These are phyloP conservation scores for Podiceps cristatus DNA, from an alignment of 2,113 vertebrate genomes.

Conservation along the genomic window DNA sequence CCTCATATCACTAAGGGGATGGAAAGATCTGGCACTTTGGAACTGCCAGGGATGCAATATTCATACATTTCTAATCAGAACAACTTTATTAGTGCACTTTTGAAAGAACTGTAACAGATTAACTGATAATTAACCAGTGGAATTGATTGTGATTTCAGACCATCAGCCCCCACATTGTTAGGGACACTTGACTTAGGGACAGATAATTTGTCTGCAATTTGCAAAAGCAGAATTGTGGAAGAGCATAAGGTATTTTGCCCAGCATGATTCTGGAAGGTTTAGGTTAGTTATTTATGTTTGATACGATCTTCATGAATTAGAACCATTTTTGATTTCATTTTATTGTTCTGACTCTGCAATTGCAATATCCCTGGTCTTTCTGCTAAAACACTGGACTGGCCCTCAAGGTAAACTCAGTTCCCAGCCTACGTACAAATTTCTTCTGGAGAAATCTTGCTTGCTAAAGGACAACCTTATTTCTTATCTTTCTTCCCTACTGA, in stretches of 20 bases:
- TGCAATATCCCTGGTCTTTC: background rate
- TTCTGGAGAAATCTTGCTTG: background rate
- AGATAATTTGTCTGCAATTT: constrained; percentile 44
- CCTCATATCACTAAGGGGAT: background rate
- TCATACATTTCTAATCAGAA: constrained; percentile 66
- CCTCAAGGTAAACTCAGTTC: background rate
- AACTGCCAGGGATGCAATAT: constrained; percentile 59
- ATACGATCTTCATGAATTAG: background rate
- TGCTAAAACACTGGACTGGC: background rate
- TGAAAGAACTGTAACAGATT: constrained; percentile 63
- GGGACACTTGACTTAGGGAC: background rate
- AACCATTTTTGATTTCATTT: background rate
- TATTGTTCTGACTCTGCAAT: background rate
- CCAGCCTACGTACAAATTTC: rapidly evolving
- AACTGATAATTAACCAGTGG: constrained; percentile 68
- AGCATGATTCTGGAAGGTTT: background rate
- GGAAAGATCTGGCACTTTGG: constrained; percentile 1
- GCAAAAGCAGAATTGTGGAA: constrained; percentile 3
- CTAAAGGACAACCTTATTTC: background rate
- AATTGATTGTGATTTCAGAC: constrained; percentile 60
- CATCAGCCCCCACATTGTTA: constrained; percentile 21
- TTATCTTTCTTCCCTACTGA: background rate
- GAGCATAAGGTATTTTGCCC: background rate
- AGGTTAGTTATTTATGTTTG: background rate
- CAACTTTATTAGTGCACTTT: constrained; percentile 56